phyloP scores from a whole-genome alignment of 2,797 vertebrate species.

The Gallinago nigripennis region DNA sequence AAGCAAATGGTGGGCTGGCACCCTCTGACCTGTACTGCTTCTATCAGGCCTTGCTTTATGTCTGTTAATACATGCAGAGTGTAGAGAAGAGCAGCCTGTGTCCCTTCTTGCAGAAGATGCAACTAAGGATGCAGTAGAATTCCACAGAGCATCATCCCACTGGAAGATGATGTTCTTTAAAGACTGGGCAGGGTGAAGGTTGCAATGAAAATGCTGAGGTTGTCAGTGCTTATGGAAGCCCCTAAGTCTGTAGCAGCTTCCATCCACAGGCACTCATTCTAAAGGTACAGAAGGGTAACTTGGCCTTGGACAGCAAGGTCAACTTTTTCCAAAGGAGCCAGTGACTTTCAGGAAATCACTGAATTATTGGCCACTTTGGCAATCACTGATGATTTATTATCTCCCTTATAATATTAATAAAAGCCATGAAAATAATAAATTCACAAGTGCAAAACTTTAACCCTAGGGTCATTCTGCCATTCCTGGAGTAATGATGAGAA shows the following conservation, averaged over 20 bases:
- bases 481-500: neutral
- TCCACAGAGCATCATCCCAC: neutral
- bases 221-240: neutral
- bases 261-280: neutral
- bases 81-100: neutral
- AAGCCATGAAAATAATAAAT: conserved; percentile 56
- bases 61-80: neutral
- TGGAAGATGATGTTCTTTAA: neutral
- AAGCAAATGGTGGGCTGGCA: neutral
- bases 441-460: conserved; percentile 61
- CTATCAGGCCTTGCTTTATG: neutral
- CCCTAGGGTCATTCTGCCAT: conserved; percentile 19
- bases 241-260: neutral
- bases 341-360: conserved; percentile 26
- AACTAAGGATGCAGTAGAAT: neutral
- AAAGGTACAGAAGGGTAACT: neutral
- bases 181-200: neutral
- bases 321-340: conserved; percentile 14
- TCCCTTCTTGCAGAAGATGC: neutral
- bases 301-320: conserved; percentile 20
- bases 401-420: conserved; percentile 6
- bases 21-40: neutral
- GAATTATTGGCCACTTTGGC: conserved; percentile 33
- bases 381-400: conserved; percentile 7
- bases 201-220: neutral